Percentiles rank a stretch among this genome's conserved stretches.
These are phyloP conservation scores for Idris sp. DNA, from an alignment of 1,140 invertebrate species.

Conservation along the genomic window DNA sequence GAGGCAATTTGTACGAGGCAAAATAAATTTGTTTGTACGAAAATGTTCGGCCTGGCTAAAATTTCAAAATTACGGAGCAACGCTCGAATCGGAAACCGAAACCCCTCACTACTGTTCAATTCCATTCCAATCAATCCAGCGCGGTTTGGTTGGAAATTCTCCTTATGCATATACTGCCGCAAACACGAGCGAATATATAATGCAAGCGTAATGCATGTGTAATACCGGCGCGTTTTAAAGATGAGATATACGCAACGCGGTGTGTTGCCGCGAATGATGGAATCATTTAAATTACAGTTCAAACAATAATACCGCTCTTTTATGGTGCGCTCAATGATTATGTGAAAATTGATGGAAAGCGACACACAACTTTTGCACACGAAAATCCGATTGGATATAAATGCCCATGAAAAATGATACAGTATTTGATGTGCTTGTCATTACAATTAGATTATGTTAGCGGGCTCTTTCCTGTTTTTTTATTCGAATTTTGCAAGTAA, in stretches of 20 bases:
- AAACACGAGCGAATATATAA: conserved; percentile 57
- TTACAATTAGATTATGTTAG: neutral
- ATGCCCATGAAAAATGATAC: neutral
- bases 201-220: conserved; percentile 47
- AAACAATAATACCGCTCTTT: conserved; percentile 40
- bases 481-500: too few species aligned
- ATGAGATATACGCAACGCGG: conserved; percentile 26
- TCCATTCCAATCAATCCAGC: conserved; percentile 68
- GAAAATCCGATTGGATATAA: neutral
- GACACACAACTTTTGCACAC: conserved; percentile 6
- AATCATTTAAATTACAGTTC: conserved; percentile 56
- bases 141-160: conserved; percentile 71
- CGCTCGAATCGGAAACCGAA: conserved; percentile 71
- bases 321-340: conserved; percentile 26
- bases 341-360: conserved; percentile 42
- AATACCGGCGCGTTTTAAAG: conserved; percentile 44
- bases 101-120: conserved; percentile 68
- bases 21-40: conserved; percentile 47
- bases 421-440: neutral
- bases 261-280: conserved; percentile 19
- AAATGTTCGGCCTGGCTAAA: conserved; percentile 45
- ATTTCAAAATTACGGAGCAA: conserved; percentile 55
- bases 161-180: conserved; percentile 60
- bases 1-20: conserved; percentile 6
- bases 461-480: too few species aligned